Percentiles rank a stretch among this genome's conserved stretches.
Conservation (phyloP, 2,888 invertebrate genomes). For the Lingula anatina region DNA sequence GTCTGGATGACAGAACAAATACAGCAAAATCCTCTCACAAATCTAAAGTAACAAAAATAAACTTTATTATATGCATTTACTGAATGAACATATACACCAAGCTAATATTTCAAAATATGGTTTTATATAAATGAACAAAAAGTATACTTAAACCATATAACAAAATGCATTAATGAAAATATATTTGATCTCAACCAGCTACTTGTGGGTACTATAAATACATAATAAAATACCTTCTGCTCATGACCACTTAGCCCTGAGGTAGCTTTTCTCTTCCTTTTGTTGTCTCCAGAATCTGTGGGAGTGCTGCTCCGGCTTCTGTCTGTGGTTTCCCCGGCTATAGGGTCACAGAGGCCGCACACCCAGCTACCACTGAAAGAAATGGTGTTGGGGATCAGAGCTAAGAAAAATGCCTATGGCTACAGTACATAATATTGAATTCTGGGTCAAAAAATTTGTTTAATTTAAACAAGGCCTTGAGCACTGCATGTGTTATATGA, state of each 20-base stretch:
- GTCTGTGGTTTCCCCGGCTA: background rate
- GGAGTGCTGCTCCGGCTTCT: no score
- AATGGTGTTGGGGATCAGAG: slow-evolving; percentile 7
- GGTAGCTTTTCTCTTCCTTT: slow-evolving; percentile 53
- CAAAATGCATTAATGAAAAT: background rate
- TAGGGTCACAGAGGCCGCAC: slow-evolving; percentile 73
- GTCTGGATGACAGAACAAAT: slow-evolving; percentile 85
- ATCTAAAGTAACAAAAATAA: slow-evolving; percentile 21
- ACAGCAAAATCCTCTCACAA: slow-evolving; percentile 75
- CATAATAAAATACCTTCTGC: slow-evolving; percentile 25
- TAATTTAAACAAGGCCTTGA: no score
- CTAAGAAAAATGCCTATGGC: background rate
- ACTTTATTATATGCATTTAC: no score
- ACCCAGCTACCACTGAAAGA: slow-evolving; percentile 75
- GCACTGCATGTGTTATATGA: no score
- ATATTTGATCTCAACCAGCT: no score
- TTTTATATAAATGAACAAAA: no score
- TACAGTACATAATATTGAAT: no score
- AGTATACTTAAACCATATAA: background rate
- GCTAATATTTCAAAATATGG: no score
- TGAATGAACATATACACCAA: no score
- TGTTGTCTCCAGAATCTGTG: slow-evolving; percentile 19
- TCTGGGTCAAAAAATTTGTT: no score
- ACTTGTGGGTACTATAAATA: no score
- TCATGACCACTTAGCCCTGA: slow-evolving; percentile 40